Conservation (phyloP, 1,140 invertebrate species). For the Cotesia glomerata region DNA sequence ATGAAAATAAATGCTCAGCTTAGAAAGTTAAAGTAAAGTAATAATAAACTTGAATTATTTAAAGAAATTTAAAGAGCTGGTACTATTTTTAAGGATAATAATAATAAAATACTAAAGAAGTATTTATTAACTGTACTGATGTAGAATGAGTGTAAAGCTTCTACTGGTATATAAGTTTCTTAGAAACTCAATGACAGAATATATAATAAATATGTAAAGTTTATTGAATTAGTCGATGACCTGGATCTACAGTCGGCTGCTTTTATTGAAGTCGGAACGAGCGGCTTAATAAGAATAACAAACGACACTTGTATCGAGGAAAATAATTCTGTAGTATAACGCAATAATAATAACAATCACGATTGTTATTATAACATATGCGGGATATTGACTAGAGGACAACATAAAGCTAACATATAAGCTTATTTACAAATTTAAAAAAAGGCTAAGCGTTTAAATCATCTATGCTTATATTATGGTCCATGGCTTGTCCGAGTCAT, state of each 20-base stretch:
- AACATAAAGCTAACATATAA: neutral
- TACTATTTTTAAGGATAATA: too few relatives aligned
- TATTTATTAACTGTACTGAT: too few relatives aligned
- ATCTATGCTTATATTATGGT: neutral
- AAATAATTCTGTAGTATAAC: neutral
- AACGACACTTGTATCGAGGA: too few relatives aligned
- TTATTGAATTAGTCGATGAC: neutral
- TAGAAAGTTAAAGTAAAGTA: too few relatives aligned
- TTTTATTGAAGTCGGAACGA: too few relatives aligned
- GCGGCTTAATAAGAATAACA: too few relatives aligned
- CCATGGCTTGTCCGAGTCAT: conserved; percentile 2
- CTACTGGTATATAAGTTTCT: too few relatives aligned
- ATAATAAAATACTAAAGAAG: too few relatives aligned
- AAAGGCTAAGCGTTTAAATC: neutral
- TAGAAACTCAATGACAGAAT: neutral
- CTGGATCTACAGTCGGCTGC: neutral
- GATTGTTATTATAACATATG: neutral
- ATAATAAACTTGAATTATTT: too few relatives aligned
- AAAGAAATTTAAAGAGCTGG: too few relatives aligned
- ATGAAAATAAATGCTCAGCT: too few relatives aligned
- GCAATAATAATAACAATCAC: neutral
- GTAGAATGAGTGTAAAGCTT: too few relatives aligned
- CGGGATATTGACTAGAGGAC: conserved; percentile 4
- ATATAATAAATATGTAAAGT: neutral
- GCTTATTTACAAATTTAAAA: conserved; percentile 1